phyloP scores from a whole-genome alignment of 2,888 invertebrate genomes.

The Tipula vernalis region DNA sequence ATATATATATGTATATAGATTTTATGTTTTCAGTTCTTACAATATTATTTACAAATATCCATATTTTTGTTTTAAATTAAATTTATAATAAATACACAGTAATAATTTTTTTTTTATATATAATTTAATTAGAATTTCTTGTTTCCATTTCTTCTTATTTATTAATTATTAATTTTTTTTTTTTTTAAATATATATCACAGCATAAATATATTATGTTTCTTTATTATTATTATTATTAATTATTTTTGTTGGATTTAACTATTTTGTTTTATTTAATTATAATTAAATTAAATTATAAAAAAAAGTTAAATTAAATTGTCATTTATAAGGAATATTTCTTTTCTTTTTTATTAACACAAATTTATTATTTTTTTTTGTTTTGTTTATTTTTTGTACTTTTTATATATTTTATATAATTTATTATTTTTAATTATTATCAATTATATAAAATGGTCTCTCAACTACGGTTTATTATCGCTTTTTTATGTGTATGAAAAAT shows the following conservation, averaged over 20 bases:
- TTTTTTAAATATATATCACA: slow-evolving; percentile 9
- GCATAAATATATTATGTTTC: slow-evolving; percentile 8
- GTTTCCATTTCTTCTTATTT: not conserved
- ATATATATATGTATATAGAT: not conserved
- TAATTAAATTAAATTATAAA: not conserved
- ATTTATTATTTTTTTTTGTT: not conserved
- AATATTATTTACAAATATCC: not conserved
- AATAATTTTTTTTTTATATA: not conserved
- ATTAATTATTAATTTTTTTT: not conserved
- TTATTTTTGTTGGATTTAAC: slow-evolving; percentile 6
- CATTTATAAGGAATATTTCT: not conserved
- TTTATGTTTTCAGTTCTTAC: not conserved
- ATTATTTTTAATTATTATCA: not conserved
- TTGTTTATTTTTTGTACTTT: not conserved
- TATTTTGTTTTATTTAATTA: not conserved
- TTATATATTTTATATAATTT: not conserved
- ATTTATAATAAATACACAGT: not conserved
- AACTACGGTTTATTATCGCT: not conserved
- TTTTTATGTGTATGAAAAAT: not conserved
- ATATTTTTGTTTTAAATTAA: not conserved
- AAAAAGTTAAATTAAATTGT: not conserved
- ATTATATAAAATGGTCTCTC: not conserved
- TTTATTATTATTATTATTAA: slow-evolving; percentile 5
- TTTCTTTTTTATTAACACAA: not conserved
- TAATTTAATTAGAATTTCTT: not conserved